Evolutionary conservation across 2,113 vertebrate genomes (phyloP), one percentile per base, ranked within the genome.

Genomic region (Suncus etruscus): DNA sequence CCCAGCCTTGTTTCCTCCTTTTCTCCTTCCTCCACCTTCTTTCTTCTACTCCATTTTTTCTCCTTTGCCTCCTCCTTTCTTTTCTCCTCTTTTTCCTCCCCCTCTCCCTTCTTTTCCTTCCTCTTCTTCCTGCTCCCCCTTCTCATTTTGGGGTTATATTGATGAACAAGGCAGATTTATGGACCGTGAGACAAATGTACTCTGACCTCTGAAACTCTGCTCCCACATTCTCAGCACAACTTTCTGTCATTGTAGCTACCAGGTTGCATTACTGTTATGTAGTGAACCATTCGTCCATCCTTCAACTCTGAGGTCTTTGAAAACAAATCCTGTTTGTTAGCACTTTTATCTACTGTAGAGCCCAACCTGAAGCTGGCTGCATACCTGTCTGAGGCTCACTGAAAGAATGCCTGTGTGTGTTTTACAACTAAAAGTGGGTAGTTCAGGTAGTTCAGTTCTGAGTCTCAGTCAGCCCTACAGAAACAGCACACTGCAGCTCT

Each of bases 351-450:
- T 58, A 45, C 66, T 27, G 11, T 5, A 80, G 61, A 88, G 48
- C 11, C 51, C 54, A 90, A 45, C 84, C 78, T 32, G 63, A 73
- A 65, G 73, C 45, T 86, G 84, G 73, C 87, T 61, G 10, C 22
- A n/a, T 58, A 65, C 50, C 39, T 90, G 24, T 48, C 74, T n/a
- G 50, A 90, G 80, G 8, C 32, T 74, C 48, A 50, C 70, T 75
- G 65, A 88, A 66, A 6, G 14, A 80, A 74, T 72, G 25, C 72
- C 70, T 79, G 15, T 65, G 1, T 86, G 72, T 76, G 47, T 91
- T 92, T 82, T 65, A 8, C 14, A 70, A 2, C 58, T 39, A 47
- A 82, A 50, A 18, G 6, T 66, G 45, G 88, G 29, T 25, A 54
- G 11, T 66, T 22, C 51, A 73, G 63, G 63, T 72, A 66, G 6